Conservation (phyloP, 1,140 invertebrate genomes). For the Meteorus sp. region DNA sequence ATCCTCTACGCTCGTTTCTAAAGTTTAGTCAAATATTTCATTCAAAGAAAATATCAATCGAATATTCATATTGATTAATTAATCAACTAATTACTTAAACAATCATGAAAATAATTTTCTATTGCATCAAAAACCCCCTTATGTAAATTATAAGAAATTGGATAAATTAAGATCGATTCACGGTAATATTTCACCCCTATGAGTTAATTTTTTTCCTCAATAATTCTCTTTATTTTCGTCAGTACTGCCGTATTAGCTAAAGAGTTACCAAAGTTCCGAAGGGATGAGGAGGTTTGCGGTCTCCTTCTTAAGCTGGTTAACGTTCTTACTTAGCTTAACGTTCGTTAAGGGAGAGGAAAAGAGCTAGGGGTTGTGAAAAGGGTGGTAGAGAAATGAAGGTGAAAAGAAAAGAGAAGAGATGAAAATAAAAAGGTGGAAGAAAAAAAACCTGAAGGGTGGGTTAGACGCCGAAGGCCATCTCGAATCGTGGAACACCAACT, state of each 20-base stretch:
- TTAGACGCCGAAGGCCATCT: conserved; percentile 8
- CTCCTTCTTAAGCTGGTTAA: conserved; percentile 36
- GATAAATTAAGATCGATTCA: too few relatives aligned
- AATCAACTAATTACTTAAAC: too few relatives aligned
- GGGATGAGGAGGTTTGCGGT: conserved; percentile 21
- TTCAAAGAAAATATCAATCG: too few relatives aligned
- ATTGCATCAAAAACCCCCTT: too few relatives aligned
- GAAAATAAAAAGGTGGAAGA: not conserved
- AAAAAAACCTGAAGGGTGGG: not conserved
- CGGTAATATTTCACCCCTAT: not conserved
- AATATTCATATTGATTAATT: too few relatives aligned
- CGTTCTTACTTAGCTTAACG: conserved; percentile 48
- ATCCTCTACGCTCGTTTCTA: too few relatives aligned
- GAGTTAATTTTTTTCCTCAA: not conserved
- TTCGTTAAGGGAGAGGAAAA: conserved; percentile 39
- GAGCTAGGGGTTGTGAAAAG: too few relatives aligned
- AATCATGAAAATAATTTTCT: too few relatives aligned
- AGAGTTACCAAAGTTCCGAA: conserved; percentile 42
- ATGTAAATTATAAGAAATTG: too few relatives aligned
- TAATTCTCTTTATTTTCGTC: conserved; percentile 29
- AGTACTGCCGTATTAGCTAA: conserved; percentile 39
- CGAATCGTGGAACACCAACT: too few relatives aligned
- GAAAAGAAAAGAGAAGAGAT: conserved; percentile 5
- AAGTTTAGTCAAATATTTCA: too few relatives aligned
- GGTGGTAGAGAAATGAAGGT: too few relatives aligned